Evolutionary conservation across 2,888 invertebrate species (phyloP).

Genomic region (Eupithecia inturbata): DNA sequence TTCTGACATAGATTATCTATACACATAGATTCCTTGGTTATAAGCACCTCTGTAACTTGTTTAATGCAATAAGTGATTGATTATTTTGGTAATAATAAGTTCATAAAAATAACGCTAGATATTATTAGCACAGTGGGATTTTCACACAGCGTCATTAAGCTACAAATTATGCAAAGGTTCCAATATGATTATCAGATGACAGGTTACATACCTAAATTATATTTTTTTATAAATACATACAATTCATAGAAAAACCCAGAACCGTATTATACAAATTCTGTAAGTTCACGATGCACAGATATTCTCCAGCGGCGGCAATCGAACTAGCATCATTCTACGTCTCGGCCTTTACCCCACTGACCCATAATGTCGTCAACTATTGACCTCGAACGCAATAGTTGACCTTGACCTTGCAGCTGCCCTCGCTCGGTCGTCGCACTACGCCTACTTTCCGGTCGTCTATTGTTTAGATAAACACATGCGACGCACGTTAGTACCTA

Average conservation of each 20-base stretch:
- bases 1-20: background rate
- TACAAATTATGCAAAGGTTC: background rate
- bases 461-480: constrained; percentile 41
- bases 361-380: background rate
- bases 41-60: background rate
- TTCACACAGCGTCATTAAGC: background rate
- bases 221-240: too few relatives aligned
- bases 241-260: background rate
- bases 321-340: background rate
- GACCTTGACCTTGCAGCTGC: constrained; percentile 31
- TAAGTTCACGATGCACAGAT: background rate
- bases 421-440: constrained; percentile 33
- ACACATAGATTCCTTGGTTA: background rate
- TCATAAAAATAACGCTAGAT: background rate
- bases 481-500: constrained; percentile 20
- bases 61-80: too few relatives aligned
- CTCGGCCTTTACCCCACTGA: background rate
- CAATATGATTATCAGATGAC: too few relatives aligned
- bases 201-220: too few relatives aligned
- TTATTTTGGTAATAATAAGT: background rate
- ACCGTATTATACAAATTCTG: background rate
- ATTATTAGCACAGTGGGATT: background rate
- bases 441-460: constrained; percentile 43
- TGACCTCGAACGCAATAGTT: constrained; percentile 12
- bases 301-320: background rate